Base-by-base conservation (phyloP, 2,888 invertebrate genomes). In the Boloria selene region DNA sequence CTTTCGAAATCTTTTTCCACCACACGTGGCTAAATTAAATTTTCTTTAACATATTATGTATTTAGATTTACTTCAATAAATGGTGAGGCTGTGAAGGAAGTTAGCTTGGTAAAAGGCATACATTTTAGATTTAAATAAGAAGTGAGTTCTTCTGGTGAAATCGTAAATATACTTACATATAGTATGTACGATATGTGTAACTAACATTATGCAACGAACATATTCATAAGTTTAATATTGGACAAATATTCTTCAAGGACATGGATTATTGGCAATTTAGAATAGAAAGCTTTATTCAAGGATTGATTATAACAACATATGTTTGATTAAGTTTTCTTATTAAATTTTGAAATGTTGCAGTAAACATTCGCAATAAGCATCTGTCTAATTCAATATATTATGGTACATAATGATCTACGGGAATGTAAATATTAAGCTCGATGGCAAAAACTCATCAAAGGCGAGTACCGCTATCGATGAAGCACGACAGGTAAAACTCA, bases 371-470 rank as follows among this genome's bases (percentile, higher is more conserved):
- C 5, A 7, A n/a, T 18, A 22, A 44, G 10, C 18, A 18, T n/a
- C 2, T 44, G 10, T 10, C 31, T 38, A 10, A 38, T 38, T 38
- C 31, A 7, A 31, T 31, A 5, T 6, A n/a, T n/a, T n/a, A 31
- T 31, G 10, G 31, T 31, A 31, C 31, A 31, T 31, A 10, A 31
- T 31, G 7, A 38, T 13, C 13, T 53, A 52, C 58, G 51, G 53
- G 55, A 64, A 58, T 65, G 31, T 65, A 67, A 70, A 65, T 61
- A 56, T 67, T 69, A 65, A 65, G 50, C 16, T 56, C 22, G 22
- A 42, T 52, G 61, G 56, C 42, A 65, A 65, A 61, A 64, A 64
- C 18, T 42, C 49, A 63, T 67, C 58, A 62, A 67, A 67, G 61
- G 58, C 50, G 55, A 62, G 59, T 60, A 61, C 70, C 62, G 65